Base-by-base conservation (phyloP, 2,797 vertebrate species). In the Anguilla pacifica region DNA sequence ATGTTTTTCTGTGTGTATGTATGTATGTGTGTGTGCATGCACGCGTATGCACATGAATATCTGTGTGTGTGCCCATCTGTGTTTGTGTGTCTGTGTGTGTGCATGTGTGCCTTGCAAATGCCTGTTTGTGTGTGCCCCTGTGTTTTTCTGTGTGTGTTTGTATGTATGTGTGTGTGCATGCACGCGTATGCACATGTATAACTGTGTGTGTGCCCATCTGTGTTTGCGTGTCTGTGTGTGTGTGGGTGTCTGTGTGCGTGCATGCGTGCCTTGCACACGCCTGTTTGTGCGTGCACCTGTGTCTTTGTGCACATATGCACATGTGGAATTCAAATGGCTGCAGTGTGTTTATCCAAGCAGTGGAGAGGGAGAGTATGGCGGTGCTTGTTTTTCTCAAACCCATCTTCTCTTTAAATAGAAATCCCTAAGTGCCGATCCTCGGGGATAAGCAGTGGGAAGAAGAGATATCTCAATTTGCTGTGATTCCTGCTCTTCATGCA, bases 41-140 rank as follows among this genome's bases (percentile, higher is more conserved):
- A 15, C 10, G 49, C 57, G 13, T 81, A 1, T 57, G 53, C 28
- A 22, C n/a, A 35, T 6, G 13, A 9, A 13, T 61, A 17, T 84
- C 5, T 74, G 46, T 17, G 5, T 77, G 64, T 85, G 64, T 57
- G 11, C 4, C 17, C 17, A 19, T 49, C 10, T 84, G 86, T 28
- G 43, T n/a, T 85, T 70, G 86, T 70, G 35, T 86, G 88, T 88
- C 89, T 35, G 59, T 51, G 67, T 49, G 81, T 51, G 88, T 91
- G 59, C 22, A 88, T 92, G 43, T 46, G 43, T 46, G 43, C 43
- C 43, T 46, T 46, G 43, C 43, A 46, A 46, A 74, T 43, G 11
- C 10, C 64, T 90, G 85, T 72, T 35, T 85, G 64, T 87, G 57
- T 70, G 3, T 70, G 64, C 64, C n/a, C 64, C 53, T 55, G 53